Percentiles rank a stretch among this genome's conserved stretches.
Evolutionary conservation across 2,797 vertebrate species (phyloP).

Genomic region (Mallotus villosus): DNA sequence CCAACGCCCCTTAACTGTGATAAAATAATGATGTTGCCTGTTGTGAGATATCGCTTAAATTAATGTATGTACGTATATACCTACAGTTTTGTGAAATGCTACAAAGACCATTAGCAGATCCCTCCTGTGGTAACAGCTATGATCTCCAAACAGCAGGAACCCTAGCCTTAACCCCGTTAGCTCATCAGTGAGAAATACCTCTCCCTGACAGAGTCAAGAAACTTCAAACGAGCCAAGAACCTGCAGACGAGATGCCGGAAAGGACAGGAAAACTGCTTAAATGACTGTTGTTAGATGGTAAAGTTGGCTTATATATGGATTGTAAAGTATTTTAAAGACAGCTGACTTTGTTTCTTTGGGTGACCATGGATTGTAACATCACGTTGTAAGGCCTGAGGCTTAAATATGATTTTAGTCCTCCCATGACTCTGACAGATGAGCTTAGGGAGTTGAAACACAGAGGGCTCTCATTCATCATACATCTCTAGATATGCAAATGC

Average conservation of each 20-base stretch:
- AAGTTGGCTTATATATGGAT: slow-evolving; percentile 50
- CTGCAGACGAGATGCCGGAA: slow-evolving; percentile 51
- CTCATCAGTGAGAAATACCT: slow-evolving; percentile 68
- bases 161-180: slow-evolving; percentile 65
- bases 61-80: too few species aligned
- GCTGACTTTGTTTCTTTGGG: neutral
- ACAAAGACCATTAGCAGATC: slow-evolving; percentile 10
- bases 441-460: neutral
- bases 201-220: slow-evolving; percentile 48
- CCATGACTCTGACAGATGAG: neutral
- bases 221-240: slow-evolving; percentile 63
- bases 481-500: neutral
- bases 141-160: slow-evolving; percentile 67
- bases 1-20: neutral
- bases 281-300: slow-evolving; percentile 51
- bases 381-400: neutral
- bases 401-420: neutral
- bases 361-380: neutral
- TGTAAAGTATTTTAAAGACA: slow-evolving; percentile 29
- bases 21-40: neutral
- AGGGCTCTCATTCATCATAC: neutral
- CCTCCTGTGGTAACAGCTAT: slow-evolving; percentile 48
- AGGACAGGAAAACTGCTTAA: slow-evolving; percentile 54
- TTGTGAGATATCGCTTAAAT: neutral
- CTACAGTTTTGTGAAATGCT: neutral